phyloP scores from a whole-genome alignment of 1,140 invertebrate species.

The Monomorium pharaonis region DNA sequence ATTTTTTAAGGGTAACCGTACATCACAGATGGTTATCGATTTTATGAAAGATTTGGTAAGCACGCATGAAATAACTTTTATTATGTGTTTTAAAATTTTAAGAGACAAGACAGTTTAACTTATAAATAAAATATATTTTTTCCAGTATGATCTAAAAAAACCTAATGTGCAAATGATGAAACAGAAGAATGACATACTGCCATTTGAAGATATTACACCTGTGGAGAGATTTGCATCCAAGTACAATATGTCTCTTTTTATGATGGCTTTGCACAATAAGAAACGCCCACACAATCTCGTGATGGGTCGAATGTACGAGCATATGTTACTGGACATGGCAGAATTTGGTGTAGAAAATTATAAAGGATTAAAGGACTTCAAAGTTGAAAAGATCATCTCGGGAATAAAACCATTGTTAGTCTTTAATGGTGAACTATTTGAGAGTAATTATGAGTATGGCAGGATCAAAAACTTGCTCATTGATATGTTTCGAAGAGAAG shows the following conservation, averaged over 20 bases:
- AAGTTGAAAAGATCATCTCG: constrained; percentile 91
- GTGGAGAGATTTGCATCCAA: constrained; percentile 95
- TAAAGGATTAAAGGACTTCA: constrained; percentile 92
- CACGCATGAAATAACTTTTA: constrained; percentile 43
- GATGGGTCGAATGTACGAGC: constrained; percentile 95
- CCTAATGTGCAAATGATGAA: constrained; percentile 91
- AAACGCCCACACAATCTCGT: constrained; percentile 97
- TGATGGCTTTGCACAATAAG: constrained; percentile 96
- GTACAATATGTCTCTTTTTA: constrained; percentile 95
- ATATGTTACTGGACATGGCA: constrained; percentile 97
- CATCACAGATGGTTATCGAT: constrained; percentile 90
- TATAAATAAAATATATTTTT: constrained; percentile 58
- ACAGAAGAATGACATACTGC: constrained; percentile 93
- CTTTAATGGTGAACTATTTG: constrained; percentile 97
- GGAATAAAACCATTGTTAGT: constrained; percentile 97
- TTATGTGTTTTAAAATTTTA: neutral
- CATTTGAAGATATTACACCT: constrained; percentile 93
- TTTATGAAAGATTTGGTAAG: constrained; percentile 95
- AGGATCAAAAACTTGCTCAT: constrained; percentile 95
- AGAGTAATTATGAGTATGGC: constrained; percentile 91
- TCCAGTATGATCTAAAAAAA: constrained; percentile 93
- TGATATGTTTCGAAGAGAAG: constrained; percentile 97
- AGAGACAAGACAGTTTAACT: neutral
- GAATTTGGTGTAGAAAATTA: constrained; percentile 96
- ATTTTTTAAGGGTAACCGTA: constrained; percentile 94